Conservation (phyloP, 2,797 vertebrate species). For the Melanotaenia maccullochi region DNA sequence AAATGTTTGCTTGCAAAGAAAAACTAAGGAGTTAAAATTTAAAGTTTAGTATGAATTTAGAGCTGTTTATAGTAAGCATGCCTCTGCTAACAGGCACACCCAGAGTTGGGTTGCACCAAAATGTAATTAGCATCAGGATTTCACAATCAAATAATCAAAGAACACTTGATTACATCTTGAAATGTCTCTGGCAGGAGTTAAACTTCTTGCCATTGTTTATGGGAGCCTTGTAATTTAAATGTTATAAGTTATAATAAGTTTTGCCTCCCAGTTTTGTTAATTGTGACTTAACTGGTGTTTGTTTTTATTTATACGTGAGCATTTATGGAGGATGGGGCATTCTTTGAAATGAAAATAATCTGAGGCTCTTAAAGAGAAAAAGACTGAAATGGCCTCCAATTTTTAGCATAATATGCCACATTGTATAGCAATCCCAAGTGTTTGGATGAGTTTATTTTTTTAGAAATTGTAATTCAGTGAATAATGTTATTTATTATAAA, state of each 20-base stretch:
- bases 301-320: background rate
- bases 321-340: background rate
- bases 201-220: background rate
- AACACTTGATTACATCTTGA: background rate
- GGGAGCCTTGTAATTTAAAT: background rate
- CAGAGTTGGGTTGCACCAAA: background rate
- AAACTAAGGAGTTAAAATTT: background rate
- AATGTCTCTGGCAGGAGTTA: background rate
- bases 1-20: background rate
- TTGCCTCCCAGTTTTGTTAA: background rate
- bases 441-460: background rate
- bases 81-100: background rate
- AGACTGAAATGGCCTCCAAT: background rate
- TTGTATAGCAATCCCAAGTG: background rate
- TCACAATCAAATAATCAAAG: background rate
- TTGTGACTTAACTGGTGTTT: background rate
- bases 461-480: constrained; percentile 1
- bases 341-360: background rate
- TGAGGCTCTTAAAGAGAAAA: background rate
- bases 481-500: constrained; percentile 4
- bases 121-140: background rate
- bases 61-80: background rate
- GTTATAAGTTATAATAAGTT: background rate
- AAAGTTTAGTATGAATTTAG: background rate
- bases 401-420: background rate